These are phyloP conservation scores for Manis pentadactyla DNA, from an alignment of 2,797 vertebrate species.

Conservation along the genomic window DNA sequence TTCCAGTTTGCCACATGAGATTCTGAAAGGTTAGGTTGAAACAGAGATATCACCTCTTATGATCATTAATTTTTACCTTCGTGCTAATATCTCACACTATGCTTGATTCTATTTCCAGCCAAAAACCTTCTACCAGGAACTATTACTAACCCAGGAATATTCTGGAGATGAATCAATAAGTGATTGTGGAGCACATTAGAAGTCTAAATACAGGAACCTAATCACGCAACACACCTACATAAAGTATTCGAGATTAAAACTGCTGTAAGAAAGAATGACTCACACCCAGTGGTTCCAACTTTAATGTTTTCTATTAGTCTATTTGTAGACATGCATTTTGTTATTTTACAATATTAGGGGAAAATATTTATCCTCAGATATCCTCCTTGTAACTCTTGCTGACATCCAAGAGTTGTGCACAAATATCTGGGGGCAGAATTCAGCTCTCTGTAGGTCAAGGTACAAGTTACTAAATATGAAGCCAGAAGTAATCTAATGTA, in stretches of 20 bases:
- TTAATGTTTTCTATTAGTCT: slow-evolving; percentile 26
- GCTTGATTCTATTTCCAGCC: not conserved
- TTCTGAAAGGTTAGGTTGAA: slow-evolving; percentile 35
- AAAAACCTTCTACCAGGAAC: not conserved
- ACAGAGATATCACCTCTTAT: not conserved
- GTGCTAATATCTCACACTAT: not conserved
- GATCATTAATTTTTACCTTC: not conserved
- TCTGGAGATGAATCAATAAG: slow-evolving; percentile 37
- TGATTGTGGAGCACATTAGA: not conserved
- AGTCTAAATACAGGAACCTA: not conserved
- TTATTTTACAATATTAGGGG: slow-evolving; percentile 28
- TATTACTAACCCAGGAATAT: not conserved
- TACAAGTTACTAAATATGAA: slow-evolving; percentile 39
- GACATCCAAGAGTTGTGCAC: not conserved
- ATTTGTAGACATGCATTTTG: not conserved
- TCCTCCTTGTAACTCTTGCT: not conserved
- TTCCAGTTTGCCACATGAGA: not conserved
- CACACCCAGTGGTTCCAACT: not conserved
- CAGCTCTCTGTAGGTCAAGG: not conserved
- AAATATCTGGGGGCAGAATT: slow-evolving; percentile 49
- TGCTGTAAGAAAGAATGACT: slow-evolving; percentile 29
- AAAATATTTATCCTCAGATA: slow-evolving; percentile 30
- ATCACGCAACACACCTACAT: not conserved
- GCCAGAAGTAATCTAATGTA: slow-evolving; percentile 14
- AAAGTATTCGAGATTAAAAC: not conserved